Conservation (phyloP, 2,797 vertebrate species). For the Masticophis lateralis region DNA sequence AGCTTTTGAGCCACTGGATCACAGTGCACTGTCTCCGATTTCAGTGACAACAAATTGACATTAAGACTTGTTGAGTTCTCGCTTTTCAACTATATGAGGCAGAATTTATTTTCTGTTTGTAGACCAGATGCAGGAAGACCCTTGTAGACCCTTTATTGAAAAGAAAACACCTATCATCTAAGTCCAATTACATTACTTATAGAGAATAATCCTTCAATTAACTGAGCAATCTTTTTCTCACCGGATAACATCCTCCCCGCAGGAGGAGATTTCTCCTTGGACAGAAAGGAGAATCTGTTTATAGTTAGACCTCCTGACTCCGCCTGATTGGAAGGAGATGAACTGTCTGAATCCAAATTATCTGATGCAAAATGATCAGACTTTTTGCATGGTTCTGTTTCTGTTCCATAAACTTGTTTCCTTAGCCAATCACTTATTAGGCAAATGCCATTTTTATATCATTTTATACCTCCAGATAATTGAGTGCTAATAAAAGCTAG, state of each 20-base stretch:
- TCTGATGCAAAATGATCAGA: not conserved
- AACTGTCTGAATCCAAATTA: not conserved
- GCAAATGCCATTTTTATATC: not conserved
- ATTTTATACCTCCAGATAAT: not conserved
- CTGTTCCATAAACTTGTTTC: not conserved
- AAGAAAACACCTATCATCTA: not conserved
- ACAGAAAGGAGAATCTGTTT: not conserved
- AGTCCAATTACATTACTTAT: not conserved
- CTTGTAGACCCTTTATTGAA: not conserved
- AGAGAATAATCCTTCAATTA: not conserved
- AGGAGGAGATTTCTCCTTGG: not conserved
- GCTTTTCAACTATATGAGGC: not conserved
- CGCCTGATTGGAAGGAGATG: not conserved
- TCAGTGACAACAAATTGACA: not conserved
- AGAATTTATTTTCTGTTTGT: not conserved
- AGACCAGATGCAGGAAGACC: not conserved
- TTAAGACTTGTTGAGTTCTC: not conserved
- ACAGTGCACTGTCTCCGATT: not conserved
- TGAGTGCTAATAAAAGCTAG: not conserved
- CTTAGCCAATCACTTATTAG: not conserved
- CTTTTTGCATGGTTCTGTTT: not conserved
- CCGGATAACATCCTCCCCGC: not conserved
- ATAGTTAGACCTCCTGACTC: not conserved
- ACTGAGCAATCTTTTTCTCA: not conserved
- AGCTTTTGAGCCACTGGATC: not conserved